phyloP scores from a whole-genome alignment of 2,113 vertebrate genomes.

The Malaclemys terrapin region DNA sequence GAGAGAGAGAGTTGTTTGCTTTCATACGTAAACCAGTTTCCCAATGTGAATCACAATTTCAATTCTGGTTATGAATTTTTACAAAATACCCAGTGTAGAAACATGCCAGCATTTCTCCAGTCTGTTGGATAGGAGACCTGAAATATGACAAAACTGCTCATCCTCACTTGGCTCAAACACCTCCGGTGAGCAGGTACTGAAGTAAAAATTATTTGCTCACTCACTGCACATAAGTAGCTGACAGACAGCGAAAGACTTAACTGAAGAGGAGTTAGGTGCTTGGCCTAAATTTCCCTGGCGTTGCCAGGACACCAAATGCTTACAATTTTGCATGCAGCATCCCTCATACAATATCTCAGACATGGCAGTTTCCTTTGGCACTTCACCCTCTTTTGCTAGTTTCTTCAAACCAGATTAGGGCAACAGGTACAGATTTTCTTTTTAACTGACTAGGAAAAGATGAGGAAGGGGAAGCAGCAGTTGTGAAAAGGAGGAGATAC shows the following conservation, averaged over 20 bases:
- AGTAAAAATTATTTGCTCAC: slow-evolving; percentile 29
- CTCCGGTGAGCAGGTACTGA: background rate
- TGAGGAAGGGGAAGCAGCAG: no score
- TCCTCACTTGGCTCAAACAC: background rate
- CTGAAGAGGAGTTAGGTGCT: background rate
- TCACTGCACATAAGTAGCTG: background rate
- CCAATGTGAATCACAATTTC: background rate
- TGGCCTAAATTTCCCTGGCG: slow-evolving; percentile 18
- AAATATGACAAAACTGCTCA: background rate
- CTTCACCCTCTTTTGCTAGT: background rate
- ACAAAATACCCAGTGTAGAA: background rate
- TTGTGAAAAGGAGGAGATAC: background rate
- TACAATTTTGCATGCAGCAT: background rate
- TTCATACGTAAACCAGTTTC: background rate
- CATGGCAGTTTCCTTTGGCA: slow-evolving; percentile 17
- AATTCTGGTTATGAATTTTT: background rate
- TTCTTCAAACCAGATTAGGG: slow-evolving; percentile 14
- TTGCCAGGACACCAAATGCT: background rate
- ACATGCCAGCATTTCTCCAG: background rate
- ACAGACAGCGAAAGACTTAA: background rate
- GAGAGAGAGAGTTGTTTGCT: background rate
- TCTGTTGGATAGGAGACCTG: background rate
- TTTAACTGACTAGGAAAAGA: background rate
- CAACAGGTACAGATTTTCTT: background rate
- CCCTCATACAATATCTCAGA: slow-evolving; percentile 1